Conservation (phyloP, 2,888 invertebrate genomes). For the Dicranocentrus wangi region DNA sequence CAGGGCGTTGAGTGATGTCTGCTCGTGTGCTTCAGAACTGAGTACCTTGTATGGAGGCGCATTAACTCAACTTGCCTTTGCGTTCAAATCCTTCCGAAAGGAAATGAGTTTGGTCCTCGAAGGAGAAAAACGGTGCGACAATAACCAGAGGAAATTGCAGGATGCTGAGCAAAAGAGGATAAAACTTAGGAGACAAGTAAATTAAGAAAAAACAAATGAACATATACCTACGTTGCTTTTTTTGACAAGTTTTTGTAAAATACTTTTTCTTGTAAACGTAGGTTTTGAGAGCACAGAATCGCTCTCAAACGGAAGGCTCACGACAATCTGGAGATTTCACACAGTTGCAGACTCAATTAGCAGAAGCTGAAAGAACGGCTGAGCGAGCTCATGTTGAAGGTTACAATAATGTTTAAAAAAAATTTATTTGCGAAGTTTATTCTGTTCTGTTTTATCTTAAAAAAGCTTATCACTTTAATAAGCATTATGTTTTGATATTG, state of each 20-base stretch:
- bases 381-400: slow-evolving; percentile 77
- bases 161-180: slow-evolving; percentile 71
- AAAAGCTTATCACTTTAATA: too few species aligned
- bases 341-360: slow-evolving; percentile 75
- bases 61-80: slow-evolving; percentile 68
- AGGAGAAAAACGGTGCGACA: slow-evolving; percentile 71
- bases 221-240: too few species aligned
- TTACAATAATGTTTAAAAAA: slow-evolving; percentile 72
- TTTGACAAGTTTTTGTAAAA: too few species aligned
- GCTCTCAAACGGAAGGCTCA: slow-evolving; percentile 63
- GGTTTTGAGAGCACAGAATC: slow-evolving; percentile 71
- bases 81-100: slow-evolving; percentile 72
- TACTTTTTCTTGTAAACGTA: slow-evolving; percentile 17
- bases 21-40: slow-evolving; percentile 70
- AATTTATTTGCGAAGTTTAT: neutral
- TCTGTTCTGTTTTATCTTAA: too few species aligned
- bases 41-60: slow-evolving; percentile 67
- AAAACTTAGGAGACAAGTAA: slow-evolving; percentile 69
- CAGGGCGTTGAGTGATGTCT: slow-evolving; percentile 71
- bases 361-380: slow-evolving; percentile 76
- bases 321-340: slow-evolving; percentile 75
- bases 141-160: slow-evolving; percentile 66
- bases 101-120: slow-evolving; percentile 72
- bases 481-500: neutral
- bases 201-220: too few species aligned